Percentiles rank a stretch among this genome's conserved stretches.
Evolutionary conservation across 2,888 invertebrate species (phyloP).

Genomic region (Callyntrura sp.): DNA sequence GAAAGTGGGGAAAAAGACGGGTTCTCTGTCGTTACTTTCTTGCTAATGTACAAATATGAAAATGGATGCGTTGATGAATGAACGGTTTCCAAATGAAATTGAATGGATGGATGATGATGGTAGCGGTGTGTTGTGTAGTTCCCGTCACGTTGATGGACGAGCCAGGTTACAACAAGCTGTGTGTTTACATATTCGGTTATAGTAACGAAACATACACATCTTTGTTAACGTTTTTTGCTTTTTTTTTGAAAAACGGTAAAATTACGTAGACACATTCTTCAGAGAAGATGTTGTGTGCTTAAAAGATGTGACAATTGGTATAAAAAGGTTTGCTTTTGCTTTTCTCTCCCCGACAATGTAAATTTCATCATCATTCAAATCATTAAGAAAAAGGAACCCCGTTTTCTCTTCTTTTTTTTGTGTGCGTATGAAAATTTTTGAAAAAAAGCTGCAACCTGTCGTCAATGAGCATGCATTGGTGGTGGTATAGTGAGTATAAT

Average conservation of each 20-base stretch:
- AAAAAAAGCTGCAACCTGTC: conserved; percentile 46
- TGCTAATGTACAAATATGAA: conserved; percentile 52
- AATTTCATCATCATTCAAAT: conserved; percentile 52
- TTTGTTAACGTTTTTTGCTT: not conserved
- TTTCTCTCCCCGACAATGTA: conserved; percentile 41
- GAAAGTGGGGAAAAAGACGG: not conserved
- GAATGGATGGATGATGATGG: not conserved
- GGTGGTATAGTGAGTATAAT: not conserved
- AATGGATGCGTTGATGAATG: conserved; percentile 50
- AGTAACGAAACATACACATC: not conserved
- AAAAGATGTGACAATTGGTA: conserved; percentile 31
- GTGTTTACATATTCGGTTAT: not conserved
- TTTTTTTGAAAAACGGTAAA: not conserved
- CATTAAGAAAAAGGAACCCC: conserved; percentile 10
- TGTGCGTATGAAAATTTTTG: conserved; percentile 60
- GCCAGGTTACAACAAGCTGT: not conserved
- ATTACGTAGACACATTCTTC: not conserved
- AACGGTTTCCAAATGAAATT: conserved; percentile 19
- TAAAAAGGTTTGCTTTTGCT: conserved; percentile 4
- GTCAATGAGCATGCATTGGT: not conserved
- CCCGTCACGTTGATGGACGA: conserved; percentile 28
- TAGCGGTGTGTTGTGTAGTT: not conserved
- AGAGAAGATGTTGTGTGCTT: not conserved
- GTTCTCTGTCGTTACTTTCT: not conserved
- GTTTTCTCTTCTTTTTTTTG: conserved; percentile 22